Base-by-base conservation (phyloP, 2,888 invertebrate genomes). In the Ceratothoa steindachneri region DNA sequence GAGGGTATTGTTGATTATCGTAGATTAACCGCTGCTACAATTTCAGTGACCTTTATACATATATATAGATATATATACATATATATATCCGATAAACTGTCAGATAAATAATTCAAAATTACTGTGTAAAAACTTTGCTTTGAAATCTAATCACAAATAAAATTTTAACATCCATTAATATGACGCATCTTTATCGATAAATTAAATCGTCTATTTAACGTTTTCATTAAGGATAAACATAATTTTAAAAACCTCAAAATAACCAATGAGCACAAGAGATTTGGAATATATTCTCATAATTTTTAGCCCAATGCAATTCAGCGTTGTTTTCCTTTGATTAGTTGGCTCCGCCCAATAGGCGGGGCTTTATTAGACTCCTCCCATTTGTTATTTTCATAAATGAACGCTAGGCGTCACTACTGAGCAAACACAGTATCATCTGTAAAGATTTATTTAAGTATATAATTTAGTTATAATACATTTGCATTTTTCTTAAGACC, bases 241-340 rank as follows among this genome's bases (percentile, higher is more conserved):
- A 55, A 55, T 55, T 55, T 22, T 12, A 22, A 55, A 55, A 55
- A 55, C 55, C 55, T 55, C 55, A 55, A 55, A 55, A 7, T 22
- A 55, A 22, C 55, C 55, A 55, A 55, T 55, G 55, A 22, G 55
- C 15, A 55, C 55, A 15, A 55, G 24, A 55, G 55, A 22, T 22
- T 55, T 55, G 7, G 55, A 22, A 22, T 22, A 19, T 19, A 70
- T 73, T 70, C 76, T 76, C 76, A 73, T 76, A 76, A 76, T 76
- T 76, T 73, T 72, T 73, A 73, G 73, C 71, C 70, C 71, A 73
- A 70, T 76, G 69, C 72, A 76, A 73, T 73, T 73, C 67, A 69
- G 67, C 55, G 69, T 69, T 76, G 76, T 76, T 76, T 76, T 72
- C 71, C 69, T 76, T 76, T 73, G 70, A 76, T 76, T 76, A 76